These are phyloP conservation scores for Micrastur ruficollis DNA, from an alignment of 2,797 vertebrate species.

Conservation along the genomic window DNA sequence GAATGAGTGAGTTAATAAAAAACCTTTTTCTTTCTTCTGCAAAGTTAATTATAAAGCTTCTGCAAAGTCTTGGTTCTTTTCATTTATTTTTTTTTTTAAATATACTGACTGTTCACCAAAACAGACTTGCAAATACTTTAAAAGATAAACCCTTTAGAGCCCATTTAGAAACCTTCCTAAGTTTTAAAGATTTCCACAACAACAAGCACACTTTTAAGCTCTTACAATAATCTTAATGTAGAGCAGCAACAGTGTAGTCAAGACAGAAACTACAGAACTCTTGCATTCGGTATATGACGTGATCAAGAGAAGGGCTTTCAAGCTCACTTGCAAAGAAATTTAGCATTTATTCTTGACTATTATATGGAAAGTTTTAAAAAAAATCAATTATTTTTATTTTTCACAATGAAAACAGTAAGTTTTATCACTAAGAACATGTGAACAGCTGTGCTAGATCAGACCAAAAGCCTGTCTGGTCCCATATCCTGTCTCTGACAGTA, in stretches of 20 bases:
- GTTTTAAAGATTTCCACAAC: neutral
- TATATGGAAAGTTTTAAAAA: neutral
- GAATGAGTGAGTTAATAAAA: neutral
- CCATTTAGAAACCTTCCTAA: neutral
- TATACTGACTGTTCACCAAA: neutral
- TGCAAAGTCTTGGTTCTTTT: neutral
- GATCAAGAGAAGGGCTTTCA: neutral
- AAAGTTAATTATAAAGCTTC: neutral
- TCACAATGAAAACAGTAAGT: neutral
- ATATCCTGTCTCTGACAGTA: constrained; percentile 24
- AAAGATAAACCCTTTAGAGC: neutral
- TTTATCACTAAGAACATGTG: neutral
- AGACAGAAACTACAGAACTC: neutral
- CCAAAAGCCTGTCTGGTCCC: neutral
- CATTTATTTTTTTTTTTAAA: neutral
- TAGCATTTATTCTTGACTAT: neutral
- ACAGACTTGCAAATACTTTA: neutral
- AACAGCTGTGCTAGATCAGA: constrained; percentile 10
- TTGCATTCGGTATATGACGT: neutral
- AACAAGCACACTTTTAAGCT: neutral
- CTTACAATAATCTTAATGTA: neutral
- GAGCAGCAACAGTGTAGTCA: neutral
- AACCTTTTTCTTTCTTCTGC: neutral
- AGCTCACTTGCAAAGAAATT: neutral
- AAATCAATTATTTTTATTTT: neutral